These are phyloP conservation scores for Drosophila watanabei DNA, from an alignment of 1,140 invertebrate species.

Conservation along the genomic window DNA sequence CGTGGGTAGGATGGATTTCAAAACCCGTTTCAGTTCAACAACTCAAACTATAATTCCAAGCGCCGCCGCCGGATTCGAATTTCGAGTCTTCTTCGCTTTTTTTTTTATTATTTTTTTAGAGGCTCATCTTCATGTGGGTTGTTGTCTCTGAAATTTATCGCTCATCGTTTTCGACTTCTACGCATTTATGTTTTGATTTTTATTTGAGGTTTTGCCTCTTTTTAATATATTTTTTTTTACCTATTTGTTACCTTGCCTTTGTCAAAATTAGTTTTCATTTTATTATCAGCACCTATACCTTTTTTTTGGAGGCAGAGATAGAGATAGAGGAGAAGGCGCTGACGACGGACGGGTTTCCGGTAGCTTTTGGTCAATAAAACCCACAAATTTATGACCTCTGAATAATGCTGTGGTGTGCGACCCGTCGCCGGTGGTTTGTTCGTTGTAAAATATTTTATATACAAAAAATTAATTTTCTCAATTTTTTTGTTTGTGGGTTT, in stretches of 20 bases:
- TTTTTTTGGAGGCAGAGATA: constrained; percentile 11
- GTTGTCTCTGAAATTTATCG: constrained; percentile 74
- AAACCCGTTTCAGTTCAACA: constrained; percentile 38
- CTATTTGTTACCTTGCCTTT: constrained; percentile 52
- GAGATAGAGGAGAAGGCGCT: constrained; percentile 30
- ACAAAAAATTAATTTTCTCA: constrained; percentile 67
- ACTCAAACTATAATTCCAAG: constrained; percentile 30
- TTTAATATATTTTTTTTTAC: constrained; percentile 31
- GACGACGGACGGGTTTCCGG: constrained; percentile 57
- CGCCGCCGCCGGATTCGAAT: constrained; percentile 33
- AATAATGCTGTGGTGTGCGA: constrained; percentile 41
- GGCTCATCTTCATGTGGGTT: constrained; percentile 57
- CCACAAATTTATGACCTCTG: constrained; percentile 67
- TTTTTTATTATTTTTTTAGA: not conserved
- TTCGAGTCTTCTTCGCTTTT: not conserved
- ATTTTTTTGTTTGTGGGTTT: constrained; percentile 42
- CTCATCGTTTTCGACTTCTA: constrained; percentile 69
- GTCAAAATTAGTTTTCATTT: constrained; percentile 77
- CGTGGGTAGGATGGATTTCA: constrained; percentile 19
- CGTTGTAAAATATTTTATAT: constrained; percentile 69
- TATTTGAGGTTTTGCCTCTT: constrained; percentile 20
- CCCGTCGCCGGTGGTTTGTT: constrained; percentile 38
- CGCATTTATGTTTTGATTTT: constrained; percentile 52
- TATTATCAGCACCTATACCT: constrained; percentile 68
- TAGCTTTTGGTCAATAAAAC: constrained; percentile 73